A percentile compares a stretch with the other conserved stretches of the same genome.
Evolutionary conservation across 53 echinoderm and acorn worm species (phyloP).

Genomic region (Patiria pectinifera): DNA sequence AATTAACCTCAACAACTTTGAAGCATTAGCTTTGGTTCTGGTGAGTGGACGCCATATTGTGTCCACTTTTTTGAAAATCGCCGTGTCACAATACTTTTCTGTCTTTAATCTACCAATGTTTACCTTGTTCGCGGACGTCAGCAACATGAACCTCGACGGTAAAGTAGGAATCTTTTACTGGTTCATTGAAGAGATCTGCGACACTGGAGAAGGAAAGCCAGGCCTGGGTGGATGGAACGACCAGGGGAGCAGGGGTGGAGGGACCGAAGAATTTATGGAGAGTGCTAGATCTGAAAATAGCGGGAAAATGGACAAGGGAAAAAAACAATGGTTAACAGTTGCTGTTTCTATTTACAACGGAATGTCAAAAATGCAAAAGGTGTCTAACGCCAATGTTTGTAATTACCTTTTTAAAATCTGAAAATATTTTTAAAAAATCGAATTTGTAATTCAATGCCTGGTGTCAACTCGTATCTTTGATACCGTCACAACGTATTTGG

Average conservation of each 20-base stretch:
- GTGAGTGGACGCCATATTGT: no score
- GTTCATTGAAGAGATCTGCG: not conserved
- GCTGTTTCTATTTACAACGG: not conserved
- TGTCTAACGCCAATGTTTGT: no score
- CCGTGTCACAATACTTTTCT: no score
- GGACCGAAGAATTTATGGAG: slow-evolving; percentile 1
- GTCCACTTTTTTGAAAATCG: not conserved
- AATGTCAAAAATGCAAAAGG: no score
- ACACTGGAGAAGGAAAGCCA: slow-evolving; percentile 31
- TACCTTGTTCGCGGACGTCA: not conserved
- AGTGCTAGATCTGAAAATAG: not conserved
- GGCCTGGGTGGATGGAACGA: slow-evolving; percentile 3
- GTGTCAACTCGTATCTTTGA: no score
- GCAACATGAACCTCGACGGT: slow-evolving; percentile 9
- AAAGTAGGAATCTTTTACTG: not conserved
- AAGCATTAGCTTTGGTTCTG: no score
- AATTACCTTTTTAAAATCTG: no score
- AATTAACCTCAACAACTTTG: no score
- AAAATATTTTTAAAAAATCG: no score
- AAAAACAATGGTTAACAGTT: not conserved
- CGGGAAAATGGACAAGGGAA: not conserved
- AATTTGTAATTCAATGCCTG: no score
- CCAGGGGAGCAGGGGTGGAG: not conserved
- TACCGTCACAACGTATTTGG: no score
- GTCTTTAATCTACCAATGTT: not conserved